Evolutionary conservation across 1,140 invertebrate species (phyloP).

Genomic region (Colletes gigas): DNA sequence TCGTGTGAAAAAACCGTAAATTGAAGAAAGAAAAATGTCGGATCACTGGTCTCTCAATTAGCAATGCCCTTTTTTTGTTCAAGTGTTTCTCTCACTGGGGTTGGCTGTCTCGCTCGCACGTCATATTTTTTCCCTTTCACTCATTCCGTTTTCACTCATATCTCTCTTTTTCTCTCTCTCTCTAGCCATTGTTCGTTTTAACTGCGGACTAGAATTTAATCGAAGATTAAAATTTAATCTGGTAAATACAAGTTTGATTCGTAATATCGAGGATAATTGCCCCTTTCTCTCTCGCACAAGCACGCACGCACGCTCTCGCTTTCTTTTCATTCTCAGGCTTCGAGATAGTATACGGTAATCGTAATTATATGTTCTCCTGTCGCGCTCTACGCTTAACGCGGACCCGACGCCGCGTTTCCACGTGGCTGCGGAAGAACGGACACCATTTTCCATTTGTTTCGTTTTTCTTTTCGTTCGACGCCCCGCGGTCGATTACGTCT

Average conservation of each 20-base stretch:
- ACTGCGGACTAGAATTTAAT: slow-evolving; percentile 80
- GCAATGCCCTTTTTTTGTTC: slow-evolving; percentile 75
- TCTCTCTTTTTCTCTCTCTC: background rate
- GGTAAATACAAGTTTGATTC: slow-evolving; percentile 80
- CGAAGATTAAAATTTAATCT: slow-evolving; percentile 79
- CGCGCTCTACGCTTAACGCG: slow-evolving; percentile 13
- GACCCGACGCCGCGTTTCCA: slow-evolving; percentile 47
- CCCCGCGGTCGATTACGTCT: slow-evolving; percentile 4
- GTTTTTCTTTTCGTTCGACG: background rate
- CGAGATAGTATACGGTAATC: slow-evolving; percentile 59
- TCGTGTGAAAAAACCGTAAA: slow-evolving; percentile 61
- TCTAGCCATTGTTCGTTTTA: slow-evolving; percentile 58
- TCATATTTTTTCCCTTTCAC: background rate
- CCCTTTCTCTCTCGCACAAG: slow-evolving; percentile 47
- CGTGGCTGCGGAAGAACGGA: background rate
- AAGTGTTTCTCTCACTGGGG: slow-evolving; percentile 44
- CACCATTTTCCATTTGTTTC: no score
- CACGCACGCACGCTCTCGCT: slow-evolving; percentile 30
- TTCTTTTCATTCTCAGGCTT: slow-evolving; percentile 51
- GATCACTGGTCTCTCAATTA: slow-evolving; percentile 75
- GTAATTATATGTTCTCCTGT: slow-evolving; percentile 50
- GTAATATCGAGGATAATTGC: slow-evolving; percentile 73
- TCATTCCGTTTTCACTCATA: background rate
- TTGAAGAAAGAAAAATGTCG: slow-evolving; percentile 64
- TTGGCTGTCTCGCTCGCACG: slow-evolving; percentile 37